Evolutionary conservation across 1,140 invertebrate species (phyloP).

Genomic region (Drosophila neocordata): DNA sequence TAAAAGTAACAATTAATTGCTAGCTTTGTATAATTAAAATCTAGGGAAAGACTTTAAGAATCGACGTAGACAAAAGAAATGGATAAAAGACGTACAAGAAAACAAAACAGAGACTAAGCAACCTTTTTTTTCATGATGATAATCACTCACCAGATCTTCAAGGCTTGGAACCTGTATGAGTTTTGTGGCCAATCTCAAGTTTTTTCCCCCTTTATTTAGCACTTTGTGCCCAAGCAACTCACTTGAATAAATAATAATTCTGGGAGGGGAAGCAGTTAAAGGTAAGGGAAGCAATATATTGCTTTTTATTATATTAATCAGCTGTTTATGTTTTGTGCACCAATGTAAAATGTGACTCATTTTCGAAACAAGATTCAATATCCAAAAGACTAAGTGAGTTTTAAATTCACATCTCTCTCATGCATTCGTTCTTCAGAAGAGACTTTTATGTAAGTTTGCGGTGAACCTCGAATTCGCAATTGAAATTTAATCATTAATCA

Average conservation of each 20-base stretch:
- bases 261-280: not conserved
- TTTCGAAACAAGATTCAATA: too few species aligned
- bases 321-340: slow-evolving; percentile 9
- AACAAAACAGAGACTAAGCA: not conserved
- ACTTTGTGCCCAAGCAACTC: not conserved
- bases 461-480: too few species aligned
- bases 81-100: not conserved
- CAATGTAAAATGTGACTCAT: not conserved
- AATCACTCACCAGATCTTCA: slow-evolving; percentile 47
- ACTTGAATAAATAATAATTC: slow-evolving; percentile 22
- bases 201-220: not conserved
- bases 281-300: not conserved
- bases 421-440: too few species aligned
- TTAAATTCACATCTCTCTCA: too few species aligned
- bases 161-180: slow-evolving; percentile 17
- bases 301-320: slow-evolving; percentile 13
- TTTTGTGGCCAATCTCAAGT: slow-evolving; percentile 22
- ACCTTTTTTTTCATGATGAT: not conserved
- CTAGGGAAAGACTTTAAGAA: slow-evolving; percentile 62
- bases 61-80: slow-evolving; percentile 15
- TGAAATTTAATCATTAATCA: too few species aligned
- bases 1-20: slow-evolving; percentile 68
- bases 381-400: too few species aligned
- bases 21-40: slow-evolving; percentile 75
- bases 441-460: too few species aligned